Evolutionary conservation across 1,140 invertebrate species (phyloP).

Genomic region (Aleiodes sp.): DNA sequence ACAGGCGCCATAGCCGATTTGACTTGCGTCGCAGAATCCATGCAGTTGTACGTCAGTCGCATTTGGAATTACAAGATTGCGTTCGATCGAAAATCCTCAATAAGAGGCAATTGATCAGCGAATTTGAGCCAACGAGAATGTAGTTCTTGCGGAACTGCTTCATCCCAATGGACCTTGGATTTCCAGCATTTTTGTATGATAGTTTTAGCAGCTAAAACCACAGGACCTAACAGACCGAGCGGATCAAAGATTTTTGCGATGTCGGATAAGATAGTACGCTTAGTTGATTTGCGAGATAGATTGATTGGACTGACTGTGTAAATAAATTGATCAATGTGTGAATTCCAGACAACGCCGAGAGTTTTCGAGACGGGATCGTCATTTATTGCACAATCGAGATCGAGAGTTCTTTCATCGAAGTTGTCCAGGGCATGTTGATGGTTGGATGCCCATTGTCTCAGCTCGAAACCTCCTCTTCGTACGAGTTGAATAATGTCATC

Average conservation of each 20-base stretch:
- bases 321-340: not conserved
- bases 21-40: conserved; percentile 9
- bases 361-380: conserved; percentile 24
- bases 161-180: no score
- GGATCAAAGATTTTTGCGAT: no score
- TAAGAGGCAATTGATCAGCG: no score
- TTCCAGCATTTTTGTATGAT: no score
- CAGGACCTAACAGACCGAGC: no score
- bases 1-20: not conserved
- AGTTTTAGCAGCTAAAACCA: no score
- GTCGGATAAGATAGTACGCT: no score
- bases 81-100: no score
- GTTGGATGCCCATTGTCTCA: conserved; percentile 52
- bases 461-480: conserved; percentile 44
- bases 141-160: no score
- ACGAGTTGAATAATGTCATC: conserved; percentile 41
- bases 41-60: not conserved
- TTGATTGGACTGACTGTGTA: not conserved
- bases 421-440: conserved; percentile 21
- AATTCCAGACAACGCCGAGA: not conserved
- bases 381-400: conserved; percentile 17
- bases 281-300: no score
- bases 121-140: no score
- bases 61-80: no score
- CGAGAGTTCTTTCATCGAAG: conserved; percentile 14